Evolutionary conservation across 2,113 vertebrate species (phyloP).

Genomic region (Syngnathoides biaculeatus): DNA sequence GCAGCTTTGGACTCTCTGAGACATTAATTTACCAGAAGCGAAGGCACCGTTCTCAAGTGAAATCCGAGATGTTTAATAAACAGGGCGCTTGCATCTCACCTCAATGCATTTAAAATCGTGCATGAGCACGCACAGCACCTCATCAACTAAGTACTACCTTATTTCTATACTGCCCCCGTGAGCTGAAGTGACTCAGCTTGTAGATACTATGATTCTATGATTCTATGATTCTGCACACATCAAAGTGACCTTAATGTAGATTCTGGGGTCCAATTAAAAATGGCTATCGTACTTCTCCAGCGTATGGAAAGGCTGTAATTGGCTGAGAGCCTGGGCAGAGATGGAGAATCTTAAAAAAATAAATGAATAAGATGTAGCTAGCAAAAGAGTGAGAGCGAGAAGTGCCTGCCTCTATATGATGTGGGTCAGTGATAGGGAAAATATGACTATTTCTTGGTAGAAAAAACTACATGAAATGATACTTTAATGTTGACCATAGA

Average conservation of each 20-base stretch:
- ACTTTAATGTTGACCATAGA: conserved; percentile 32
- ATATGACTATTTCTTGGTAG: conserved; percentile 50
- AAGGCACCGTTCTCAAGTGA: background rate
- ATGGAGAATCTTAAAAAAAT: conserved; percentile 42
- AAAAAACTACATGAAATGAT: conserved; percentile 46
- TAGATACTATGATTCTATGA: conserved; percentile 43
- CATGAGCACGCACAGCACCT: background rate
- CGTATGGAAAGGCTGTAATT: conserved; percentile 12
- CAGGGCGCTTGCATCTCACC: conserved; percentile 2
- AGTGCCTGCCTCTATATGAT: conserved; percentile 41
- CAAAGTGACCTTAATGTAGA: conserved; percentile 64
- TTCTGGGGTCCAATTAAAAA: conserved; percentile 66
- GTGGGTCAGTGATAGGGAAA: conserved; percentile 53
- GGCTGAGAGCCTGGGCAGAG: conserved; percentile 28
- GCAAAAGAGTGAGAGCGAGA: conserved; percentile 16
- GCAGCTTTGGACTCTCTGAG: background rate
- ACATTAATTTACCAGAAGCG: conserved; percentile 3
- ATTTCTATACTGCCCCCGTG: background rate
- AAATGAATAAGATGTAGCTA: conserved; percentile 51
- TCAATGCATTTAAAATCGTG: background rate
- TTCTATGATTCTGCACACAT: conserved; percentile 48
- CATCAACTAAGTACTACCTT: background rate
- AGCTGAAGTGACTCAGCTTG: conserved; percentile 11
- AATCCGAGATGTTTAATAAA: background rate
- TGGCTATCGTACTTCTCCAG: conserved; percentile 26